Evolutionary conservation across 1,140 invertebrate genomes (phyloP).

Genomic region (Coelopa frigida): DNA sequence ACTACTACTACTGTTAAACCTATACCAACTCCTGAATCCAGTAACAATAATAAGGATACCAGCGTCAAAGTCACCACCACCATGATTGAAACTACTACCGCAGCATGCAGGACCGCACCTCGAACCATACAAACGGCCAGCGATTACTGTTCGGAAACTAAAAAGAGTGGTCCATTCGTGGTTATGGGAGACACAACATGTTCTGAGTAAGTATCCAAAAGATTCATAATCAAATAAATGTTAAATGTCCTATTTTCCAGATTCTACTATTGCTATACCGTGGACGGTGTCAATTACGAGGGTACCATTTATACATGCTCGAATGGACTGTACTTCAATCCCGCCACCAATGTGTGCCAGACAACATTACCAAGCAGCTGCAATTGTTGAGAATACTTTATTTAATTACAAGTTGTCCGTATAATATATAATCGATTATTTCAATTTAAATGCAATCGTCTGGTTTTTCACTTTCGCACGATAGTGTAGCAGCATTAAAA

Average conservation of each 20-base stretch:
- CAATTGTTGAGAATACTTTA: background rate
- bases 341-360: background rate
- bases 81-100: background rate
- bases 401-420: background rate
- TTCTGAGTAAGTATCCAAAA: too few relatives aligned
- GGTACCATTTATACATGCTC: too few relatives aligned
- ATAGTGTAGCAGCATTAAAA: background rate
- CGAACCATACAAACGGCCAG: background rate
- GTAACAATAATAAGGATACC: background rate
- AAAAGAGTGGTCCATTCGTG: background rate
- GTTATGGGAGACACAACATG: too few relatives aligned
- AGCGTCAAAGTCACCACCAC: background rate
- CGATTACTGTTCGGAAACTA: background rate
- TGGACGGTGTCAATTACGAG: too few relatives aligned
- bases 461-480: slow-evolving; percentile 3
- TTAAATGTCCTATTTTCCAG: too few relatives aligned
- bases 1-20: background rate
- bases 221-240: too few relatives aligned
- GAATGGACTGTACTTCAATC: background rate
- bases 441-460: background rate
- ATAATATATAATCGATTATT: background rate
- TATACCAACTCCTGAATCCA: background rate
- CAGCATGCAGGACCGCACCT: background rate
- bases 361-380: background rate
- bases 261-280: too few relatives aligned